Evolutionary conservation across 2,888 invertebrate genomes (phyloP).

Genomic region (Argyresthia goedartella): DNA sequence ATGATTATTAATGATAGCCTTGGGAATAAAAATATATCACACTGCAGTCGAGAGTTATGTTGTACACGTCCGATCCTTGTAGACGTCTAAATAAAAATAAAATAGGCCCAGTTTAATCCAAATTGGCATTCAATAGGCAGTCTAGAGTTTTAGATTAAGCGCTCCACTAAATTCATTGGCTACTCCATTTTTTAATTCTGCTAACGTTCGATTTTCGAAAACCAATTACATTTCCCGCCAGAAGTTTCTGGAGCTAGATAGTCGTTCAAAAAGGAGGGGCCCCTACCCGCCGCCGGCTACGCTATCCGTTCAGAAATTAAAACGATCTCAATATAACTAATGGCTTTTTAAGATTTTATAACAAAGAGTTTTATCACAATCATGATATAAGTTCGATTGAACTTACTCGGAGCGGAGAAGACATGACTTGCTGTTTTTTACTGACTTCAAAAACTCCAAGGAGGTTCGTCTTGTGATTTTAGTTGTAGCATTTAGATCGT

Average conservation of each 20-base stretch:
- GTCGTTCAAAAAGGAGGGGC: not conserved
- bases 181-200: not conserved
- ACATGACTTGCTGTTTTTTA: too few relatives aligned
- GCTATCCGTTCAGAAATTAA: conserved; percentile 17
- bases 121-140: too few relatives aligned
- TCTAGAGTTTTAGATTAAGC: not conserved
- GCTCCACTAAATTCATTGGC: not conserved
- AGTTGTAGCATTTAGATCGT: too few relatives aligned
- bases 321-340: conserved; percentile 28
- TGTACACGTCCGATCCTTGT: too few relatives aligned
- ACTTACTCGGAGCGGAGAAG: not conserved
- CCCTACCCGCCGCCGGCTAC: conserved; percentile 8
- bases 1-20: too few relatives aligned
- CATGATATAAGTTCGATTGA: conserved; percentile 16
- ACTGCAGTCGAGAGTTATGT: too few relatives aligned
- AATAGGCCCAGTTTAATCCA: too few relatives aligned
- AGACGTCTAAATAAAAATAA: too few relatives aligned
- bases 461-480: not conserved
- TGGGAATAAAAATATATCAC: too few relatives aligned
- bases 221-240: conserved; percentile 24
- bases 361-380: conserved; percentile 23
- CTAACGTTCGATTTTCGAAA: conserved; percentile 13
- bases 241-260: conserved; percentile 8
- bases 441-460: not conserved
- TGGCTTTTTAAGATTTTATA: conserved; percentile 23